phyloP scores from a whole-genome alignment of 2,113 vertebrate genomes.

The Rhineura floridana region DNA sequence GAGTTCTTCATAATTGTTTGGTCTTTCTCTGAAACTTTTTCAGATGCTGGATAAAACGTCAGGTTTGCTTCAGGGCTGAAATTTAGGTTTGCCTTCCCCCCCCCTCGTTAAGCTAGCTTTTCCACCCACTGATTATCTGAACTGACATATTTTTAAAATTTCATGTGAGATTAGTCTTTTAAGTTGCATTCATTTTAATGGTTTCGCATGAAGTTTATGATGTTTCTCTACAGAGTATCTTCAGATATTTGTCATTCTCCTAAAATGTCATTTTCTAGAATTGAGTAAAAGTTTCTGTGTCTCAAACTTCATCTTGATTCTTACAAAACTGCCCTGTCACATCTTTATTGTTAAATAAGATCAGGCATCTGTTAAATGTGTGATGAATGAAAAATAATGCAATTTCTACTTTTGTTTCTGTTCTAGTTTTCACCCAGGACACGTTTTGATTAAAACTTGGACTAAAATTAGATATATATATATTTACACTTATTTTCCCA shows the following conservation, averaged over 20 bases:
- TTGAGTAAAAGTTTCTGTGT: not conserved
- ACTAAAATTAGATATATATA: not conserved
- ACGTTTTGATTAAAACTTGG: not conserved
- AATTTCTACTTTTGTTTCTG: not conserved
- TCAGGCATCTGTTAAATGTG: not conserved
- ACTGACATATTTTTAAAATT: constrained; percentile 52
- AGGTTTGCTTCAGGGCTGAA: not conserved
- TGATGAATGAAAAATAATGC: not conserved
- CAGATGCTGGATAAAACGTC: constrained; percentile 10
- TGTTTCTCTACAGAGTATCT: constrained; percentile 35
- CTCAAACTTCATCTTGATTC: not conserved
- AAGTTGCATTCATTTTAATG: constrained; percentile 19
- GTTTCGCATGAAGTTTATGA: constrained; percentile 25
- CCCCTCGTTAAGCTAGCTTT: not conserved
- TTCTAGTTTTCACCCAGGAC: not conserved
- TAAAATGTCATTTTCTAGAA: not conserved
- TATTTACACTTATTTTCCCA: not conserved
- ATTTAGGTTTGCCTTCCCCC: not conserved
- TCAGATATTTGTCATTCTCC: constrained; percentile 2
- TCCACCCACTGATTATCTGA: constrained; percentile 19
- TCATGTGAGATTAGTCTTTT: constrained; percentile 49
- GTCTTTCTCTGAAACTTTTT: not conserved
- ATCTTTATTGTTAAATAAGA: not conserved
- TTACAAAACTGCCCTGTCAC: not conserved
- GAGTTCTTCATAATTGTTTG: not conserved